Evolutionary conservation across 2,888 invertebrate species (phyloP), one percentile per base, ranked within the genome.

Genomic region (Platycnemis pennipes): DNA sequence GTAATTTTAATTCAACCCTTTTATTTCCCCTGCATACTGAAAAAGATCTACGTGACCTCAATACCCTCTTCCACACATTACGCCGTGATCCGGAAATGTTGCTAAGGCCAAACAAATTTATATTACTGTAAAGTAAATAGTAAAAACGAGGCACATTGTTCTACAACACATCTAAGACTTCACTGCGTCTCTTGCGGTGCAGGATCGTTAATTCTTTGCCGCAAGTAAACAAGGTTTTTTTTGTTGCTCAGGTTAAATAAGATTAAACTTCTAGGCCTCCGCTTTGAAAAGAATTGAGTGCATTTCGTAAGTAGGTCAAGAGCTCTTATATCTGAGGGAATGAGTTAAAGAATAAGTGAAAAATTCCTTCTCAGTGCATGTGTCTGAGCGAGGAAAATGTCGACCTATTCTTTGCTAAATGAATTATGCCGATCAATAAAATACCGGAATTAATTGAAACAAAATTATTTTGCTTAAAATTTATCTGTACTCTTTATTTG

Each of bases 291-390:
- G 77, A 37, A 77, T 77, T 77, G 77, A 77, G 77, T 8, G 13
- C 77, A 77, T 77, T 77, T 37, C 13, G 37, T n/a, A 77, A 77
- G 31, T 77, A 37, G 77, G 77, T 77, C 77, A 77, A 77, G 37
- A 37, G 77, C 77, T 77, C 31, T 13, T 77, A 37, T 16, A 7
- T 31, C 26, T 11, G 77, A 77, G 77, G 16, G 26, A 77, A 77
- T 37, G 77, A 37, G 77, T 77, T 1, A 5, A 77, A 77, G 8
- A 37, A 37, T 31, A 37, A 37, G 31, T 37, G 77, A 37, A 77
- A 13, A 77, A 37, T 37, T 37, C n/a, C 77, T 77, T 13, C 63
- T 22, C 7, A 26, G 77, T 77, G 77, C 2, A 37, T 11, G n/a
- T 77, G 8, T 13, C 22, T 3, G 77, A 37, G 77, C 13, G 77